These are phyloP conservation scores for Cichladusa arquata DNA, from an alignment of 2,113 vertebrate genomes.

Conservation along the genomic window DNA sequence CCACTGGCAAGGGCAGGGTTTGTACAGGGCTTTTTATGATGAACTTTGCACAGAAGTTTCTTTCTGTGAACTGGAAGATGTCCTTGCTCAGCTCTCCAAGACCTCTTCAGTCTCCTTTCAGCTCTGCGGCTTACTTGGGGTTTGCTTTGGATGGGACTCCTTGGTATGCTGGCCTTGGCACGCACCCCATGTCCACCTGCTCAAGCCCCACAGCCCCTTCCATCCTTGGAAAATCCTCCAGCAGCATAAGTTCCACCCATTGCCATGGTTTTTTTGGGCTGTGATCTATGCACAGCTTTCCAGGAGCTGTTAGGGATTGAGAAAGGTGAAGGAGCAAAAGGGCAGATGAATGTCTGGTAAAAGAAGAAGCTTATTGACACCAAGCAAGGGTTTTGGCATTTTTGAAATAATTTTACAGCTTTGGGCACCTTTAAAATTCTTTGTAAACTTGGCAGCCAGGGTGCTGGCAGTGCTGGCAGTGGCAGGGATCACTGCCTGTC, in stretches of 20 bases:
- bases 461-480: not conserved
- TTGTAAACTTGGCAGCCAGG: not conserved
- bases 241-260: not conserved
- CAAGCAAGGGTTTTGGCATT: not conserved
- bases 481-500: not conserved
- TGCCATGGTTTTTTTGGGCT: not conserved
- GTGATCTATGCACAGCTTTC: fast-evolving
- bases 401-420: not conserved
- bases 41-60: not conserved
- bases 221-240: not conserved
- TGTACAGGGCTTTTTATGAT: not conserved
- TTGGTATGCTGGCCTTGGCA: not conserved
- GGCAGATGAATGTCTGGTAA: not conserved
- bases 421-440: not conserved
- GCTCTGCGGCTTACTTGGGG: not conserved
- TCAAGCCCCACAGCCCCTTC: not conserved
- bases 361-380: not conserved
- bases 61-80: not conserved
- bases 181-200: not conserved
- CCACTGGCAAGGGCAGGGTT: not conserved
- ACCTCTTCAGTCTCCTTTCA: not conserved
- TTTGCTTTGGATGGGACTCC: not conserved
- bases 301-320: not conserved
- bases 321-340: not conserved
- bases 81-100: not conserved